Base-by-base conservation (phyloP, 2,888 invertebrate species). In the Melinaea menophilus region DNA sequence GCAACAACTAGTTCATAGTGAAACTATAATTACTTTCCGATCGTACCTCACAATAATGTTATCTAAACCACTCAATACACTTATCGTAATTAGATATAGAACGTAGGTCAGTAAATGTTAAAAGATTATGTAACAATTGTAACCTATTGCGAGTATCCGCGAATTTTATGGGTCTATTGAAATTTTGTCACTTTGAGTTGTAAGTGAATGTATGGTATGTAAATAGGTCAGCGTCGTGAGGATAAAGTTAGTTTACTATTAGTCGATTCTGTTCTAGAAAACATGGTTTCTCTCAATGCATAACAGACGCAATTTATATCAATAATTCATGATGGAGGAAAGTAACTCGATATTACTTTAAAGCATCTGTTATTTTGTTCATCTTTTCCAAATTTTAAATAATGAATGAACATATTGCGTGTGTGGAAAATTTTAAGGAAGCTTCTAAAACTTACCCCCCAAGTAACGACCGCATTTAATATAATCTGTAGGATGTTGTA, bases 401-500 rank as follows among this genome's bases (percentile, higher is more conserved):
- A 46, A 46, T 4, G 12, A 46, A 22, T 48, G 5, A 48, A 7
- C 13, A 22, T 2, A 48, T 12, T 48, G 7, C 2, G 22, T 3
- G 4, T 13, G 12, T n/a, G 4, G 37, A 37, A 37, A 37, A 4
- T 5, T 37, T 13, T 3, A 11, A 7, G 31, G 5, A 2, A 51
- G 1, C 22, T 22, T 1, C 5, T n/a, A 51, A 55, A 31, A 87
- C 92, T 92, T 80, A 96, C 96, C 90, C 94, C 94, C 80, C 93
- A 92, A 75, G 94, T 93, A 51, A 94, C 89, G 66, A 92, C 84
- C n/a, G 91, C 86, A 70, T 95, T 95, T 37, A 94, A 91, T 2
- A 92, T 66, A 12, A 97, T 95, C 93, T 97, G 97, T 58, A 93
- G 79, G n/a, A 95, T 83, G 80, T 98, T 97, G 86, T 97, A 98